These are phyloP conservation scores for Agonopterix alstromeriana DNA, from an alignment of 2,888 invertebrate genomes.

Conservation along the genomic window DNA sequence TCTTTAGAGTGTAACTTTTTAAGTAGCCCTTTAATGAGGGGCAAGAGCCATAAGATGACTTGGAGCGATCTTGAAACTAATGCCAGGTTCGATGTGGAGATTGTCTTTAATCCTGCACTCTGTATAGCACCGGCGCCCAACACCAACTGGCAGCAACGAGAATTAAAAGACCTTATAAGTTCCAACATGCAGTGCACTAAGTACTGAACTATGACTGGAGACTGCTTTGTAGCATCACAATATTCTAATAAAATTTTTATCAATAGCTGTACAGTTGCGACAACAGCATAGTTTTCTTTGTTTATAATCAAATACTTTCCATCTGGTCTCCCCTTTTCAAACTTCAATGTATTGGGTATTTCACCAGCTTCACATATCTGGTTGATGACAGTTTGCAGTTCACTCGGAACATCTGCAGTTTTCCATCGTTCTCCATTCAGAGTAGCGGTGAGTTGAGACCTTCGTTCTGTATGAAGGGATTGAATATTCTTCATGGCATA, in stretches of 20 bases:
- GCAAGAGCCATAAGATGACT: conserved; percentile 87
- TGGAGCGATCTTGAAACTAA: conserved; percentile 90
- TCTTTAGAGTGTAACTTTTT: conserved; percentile 75
- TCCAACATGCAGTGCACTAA: conserved; percentile 92
- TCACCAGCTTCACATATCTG: conserved; percentile 77
- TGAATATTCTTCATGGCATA: conserved; percentile 94
- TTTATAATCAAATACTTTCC: conserved; percentile 79
- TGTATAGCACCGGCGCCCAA: conserved; percentile 97
- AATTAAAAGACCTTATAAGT: conserved; percentile 90
- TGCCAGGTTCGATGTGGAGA: conserved; percentile 95
- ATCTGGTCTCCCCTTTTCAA: conserved; percentile 60
- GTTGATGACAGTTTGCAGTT: conserved; percentile 91
- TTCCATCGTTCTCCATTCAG: conserved; percentile 97
- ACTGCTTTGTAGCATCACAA: conserved; percentile 86
- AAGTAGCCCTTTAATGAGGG: conserved; percentile 83
- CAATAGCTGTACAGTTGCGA: conserved; percentile 89
- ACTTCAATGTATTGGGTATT: conserved; percentile 54
- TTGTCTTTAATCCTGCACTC: conserved; percentile 94
- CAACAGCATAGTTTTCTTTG: conserved; percentile 85
- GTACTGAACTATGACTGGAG: conserved; percentile 87
- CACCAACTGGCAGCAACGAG: conserved; percentile 93
- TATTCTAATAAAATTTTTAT: conserved; percentile 95
- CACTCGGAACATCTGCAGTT: conserved; percentile 91
- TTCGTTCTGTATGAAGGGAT: conserved; percentile 92
- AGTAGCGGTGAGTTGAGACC: conserved; percentile 88